Evolutionary conservation across 2,888 invertebrate species (phyloP), one percentile per base, ranked within the genome.

Genomic region (Drosophila paramelanica): DNA sequence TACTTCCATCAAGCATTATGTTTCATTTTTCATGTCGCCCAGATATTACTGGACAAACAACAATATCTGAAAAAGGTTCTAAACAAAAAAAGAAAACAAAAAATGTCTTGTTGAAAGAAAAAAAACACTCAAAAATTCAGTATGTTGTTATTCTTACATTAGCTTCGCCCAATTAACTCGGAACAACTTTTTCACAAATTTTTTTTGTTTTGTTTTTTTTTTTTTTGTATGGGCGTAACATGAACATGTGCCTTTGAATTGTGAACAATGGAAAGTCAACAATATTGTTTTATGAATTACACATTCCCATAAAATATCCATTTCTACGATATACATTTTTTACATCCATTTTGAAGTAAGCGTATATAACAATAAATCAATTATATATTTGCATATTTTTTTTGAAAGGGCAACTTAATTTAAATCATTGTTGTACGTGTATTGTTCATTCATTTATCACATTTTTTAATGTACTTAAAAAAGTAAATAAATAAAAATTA

Each of bases 121-220:
- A 17, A 41, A 45, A 31, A 36, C 6, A 39, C 17, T 33, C 13
- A 33, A 74, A 50, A 56, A 38, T 38, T 49, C 5, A 10, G 13
- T 43, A 38, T 46, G 31, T 67, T 74, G 72, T 72, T 77, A 56
- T 67, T 59, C 49, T 58, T 51, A 27, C 58, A 77, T 71, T 72
- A 72, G 55, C 45, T 23, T 53, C 50, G 55, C 66, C 49, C 74
- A 72, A 74, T 74, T 67, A 77, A 67, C 58, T 67, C 50, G 47
- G 20, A 58, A 45, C 50, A 69, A 58, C 45, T 55, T 62, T 47
- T 33, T 17, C 31, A 10, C 13, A 36, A 3, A 3, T 8, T 8
- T 50, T 36, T 58, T 23, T 17, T 7, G 13, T 11, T 17, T 3
- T 8, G 38, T 25, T 25, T 45, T 46, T 42, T 47, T 36, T 3